Percentiles rank a stretch among this genome's conserved stretches.
Evolutionary conservation across 2,888 invertebrate genomes (phyloP).

Genomic region (Drosophila colorata): DNA sequence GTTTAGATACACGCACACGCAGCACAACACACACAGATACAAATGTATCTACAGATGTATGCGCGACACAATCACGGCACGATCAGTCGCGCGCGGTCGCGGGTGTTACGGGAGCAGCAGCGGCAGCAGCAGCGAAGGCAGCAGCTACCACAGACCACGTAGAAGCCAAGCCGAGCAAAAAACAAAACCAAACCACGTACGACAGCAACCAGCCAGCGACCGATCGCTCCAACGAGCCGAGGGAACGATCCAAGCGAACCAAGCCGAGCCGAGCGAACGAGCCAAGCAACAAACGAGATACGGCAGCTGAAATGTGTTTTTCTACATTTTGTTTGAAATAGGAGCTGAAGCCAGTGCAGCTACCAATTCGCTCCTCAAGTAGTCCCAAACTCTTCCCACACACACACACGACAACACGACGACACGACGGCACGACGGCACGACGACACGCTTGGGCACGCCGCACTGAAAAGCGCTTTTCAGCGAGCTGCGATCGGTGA

Average conservation of each 20-base stretch:
- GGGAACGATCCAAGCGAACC: constrained; percentile 19
- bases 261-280: constrained; percentile 46
- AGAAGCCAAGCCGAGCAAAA: constrained; percentile 61
- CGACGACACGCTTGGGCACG: constrained; percentile 44
- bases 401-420: constrained; percentile 57
- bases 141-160: constrained; percentile 80
- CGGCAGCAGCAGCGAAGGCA: constrained; percentile 22
- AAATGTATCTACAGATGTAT: constrained; percentile 27
- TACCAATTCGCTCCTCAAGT: constrained; percentile 86
- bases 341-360: constrained; percentile 86
- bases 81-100: constrained; percentile 66
- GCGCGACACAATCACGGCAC: constrained; percentile 69
- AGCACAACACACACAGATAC: constrained; percentile 14
- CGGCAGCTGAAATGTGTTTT: constrained; percentile 84
- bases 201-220: constrained; percentile 15
- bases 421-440: constrained; percentile 39
- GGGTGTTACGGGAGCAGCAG: constrained; percentile 73
- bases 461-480: constrained; percentile 76
- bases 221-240: constrained; percentile 17
- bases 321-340: constrained; percentile 85
- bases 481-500: constrained; percentile 26
- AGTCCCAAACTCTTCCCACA: constrained; percentile 86
- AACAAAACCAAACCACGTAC: constrained; percentile 38
- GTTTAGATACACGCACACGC: constrained; percentile 36
- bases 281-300: constrained; percentile 61